Base-by-base conservation (phyloP, 1,140 invertebrate genomes). In the Drosophila virilis region DNA sequence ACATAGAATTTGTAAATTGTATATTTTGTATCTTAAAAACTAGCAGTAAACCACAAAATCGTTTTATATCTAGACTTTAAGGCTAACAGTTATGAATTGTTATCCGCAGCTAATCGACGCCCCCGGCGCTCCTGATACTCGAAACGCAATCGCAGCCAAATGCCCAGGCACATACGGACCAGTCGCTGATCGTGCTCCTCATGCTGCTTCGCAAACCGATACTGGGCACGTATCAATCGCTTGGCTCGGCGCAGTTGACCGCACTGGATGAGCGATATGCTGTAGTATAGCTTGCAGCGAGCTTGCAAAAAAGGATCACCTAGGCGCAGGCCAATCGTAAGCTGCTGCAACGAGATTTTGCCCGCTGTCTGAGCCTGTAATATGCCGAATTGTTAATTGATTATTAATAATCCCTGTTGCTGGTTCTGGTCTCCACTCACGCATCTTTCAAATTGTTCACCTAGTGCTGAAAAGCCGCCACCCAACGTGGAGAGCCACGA, bases 401-500 rank as follows among this genome's bases (percentile, higher is more conserved):
- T 33, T 15, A 8, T 10, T n/a, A 1, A 42, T 6, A 1, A 1
- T 28, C 22, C 22, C 22, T 15, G 7, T 2, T 7, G 10, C 13
- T 15, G 10, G 6, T 85, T 93, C 1, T 38, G 8, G 22, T 28
- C 22, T 28, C 4, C 1, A 80, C 95, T 95, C 95, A 97, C 97
- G 94, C 95, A 98, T 83, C 95, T 92, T 55, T 93, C 83, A 93
- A 96, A 96, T 75, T 96, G 94, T 90, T 99, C 98, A 13, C 98
- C 98, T 51, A 99, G 93, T 8, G 98, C 96, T 17, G 98, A 99
- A 93, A 97, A 99, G 6, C 97, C 98, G 46, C 98, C 98, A 52
- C 98, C 98, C 10, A 99, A 93, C 1, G 98, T 99, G n/a, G 98
- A 99, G 3, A 99, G 93, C 97, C 98, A 98, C 4, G 97, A 97